Evolutionary conservation across 30 jellyfish, hydroid and myxozoan genomes (phyloP).

Genomic region (Aurelia aurita): DNA sequence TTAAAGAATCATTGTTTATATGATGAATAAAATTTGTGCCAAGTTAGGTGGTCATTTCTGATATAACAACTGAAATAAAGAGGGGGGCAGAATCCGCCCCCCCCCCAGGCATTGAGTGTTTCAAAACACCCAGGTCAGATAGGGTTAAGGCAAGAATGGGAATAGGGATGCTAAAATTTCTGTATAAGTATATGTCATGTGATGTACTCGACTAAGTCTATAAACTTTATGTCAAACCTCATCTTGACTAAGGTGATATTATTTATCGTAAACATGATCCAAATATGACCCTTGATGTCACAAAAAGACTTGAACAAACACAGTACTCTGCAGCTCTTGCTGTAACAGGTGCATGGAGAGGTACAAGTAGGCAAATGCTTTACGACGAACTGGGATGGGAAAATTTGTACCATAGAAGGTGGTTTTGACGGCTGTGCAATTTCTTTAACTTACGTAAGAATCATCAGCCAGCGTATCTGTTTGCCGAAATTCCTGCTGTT

Average conservation of each 20-base stretch:
- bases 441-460: slow-evolving; percentile 12
- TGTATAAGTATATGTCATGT: not conserved
- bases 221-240: slow-evolving; percentile 48
- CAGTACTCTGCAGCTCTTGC: slow-evolving; percentile 58
- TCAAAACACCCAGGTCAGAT: no score
- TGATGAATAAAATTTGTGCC: no score
- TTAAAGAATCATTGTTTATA: no score
- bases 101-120: no score
- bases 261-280: slow-evolving; percentile 32
- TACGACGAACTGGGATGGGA: slow-evolving; percentile 34
- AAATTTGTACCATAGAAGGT: no score
- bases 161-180: slow-evolving; percentile 6
- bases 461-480: slow-evolving; percentile 28
- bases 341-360: slow-evolving; percentile 60
- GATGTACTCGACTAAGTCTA: slow-evolving; percentile 3
- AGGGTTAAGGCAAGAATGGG: slow-evolving; percentile 48
- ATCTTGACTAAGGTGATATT: slow-evolving; percentile 40
- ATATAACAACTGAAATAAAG: no score
- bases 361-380: no score
- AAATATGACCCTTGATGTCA: slow-evolving; percentile 25
- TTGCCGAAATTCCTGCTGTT: slow-evolving; percentile 45
- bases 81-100: no score
- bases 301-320: slow-evolving; percentile 34
- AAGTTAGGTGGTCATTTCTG: no score
- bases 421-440: slow-evolving; percentile 47